These are phyloP conservation scores for Drosophila suboccidentalis DNA, from an alignment of 2,888 invertebrate genomes.

Conservation along the genomic window DNA sequence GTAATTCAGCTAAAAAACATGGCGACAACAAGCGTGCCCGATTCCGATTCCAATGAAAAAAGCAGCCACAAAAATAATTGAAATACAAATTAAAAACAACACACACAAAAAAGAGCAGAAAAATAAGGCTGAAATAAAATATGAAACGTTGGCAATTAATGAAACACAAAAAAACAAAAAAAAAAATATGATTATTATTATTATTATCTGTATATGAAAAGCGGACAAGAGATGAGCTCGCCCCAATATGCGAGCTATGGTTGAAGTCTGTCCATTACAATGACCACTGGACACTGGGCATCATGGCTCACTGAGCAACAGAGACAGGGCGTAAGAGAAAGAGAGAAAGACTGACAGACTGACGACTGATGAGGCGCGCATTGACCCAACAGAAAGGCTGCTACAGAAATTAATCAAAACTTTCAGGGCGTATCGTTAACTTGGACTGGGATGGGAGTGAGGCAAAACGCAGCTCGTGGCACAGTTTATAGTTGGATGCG, in stretches of 20 bases:
- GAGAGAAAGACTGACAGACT: neutral
- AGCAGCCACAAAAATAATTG: constrained; percentile 75
- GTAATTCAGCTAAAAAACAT: constrained; percentile 70
- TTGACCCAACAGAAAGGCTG: constrained; percentile 48
- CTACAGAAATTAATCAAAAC: constrained; percentile 61
- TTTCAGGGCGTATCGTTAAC: constrained; percentile 53
- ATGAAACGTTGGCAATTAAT: constrained; percentile 81
- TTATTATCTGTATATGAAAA: constrained; percentile 50
- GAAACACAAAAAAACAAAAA: constrained; percentile 28
- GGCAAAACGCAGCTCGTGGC: constrained; percentile 54
- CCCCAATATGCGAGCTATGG: constrained; percentile 33
- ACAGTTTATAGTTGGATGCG: constrained; percentile 27
- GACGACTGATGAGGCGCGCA: constrained; percentile 42
- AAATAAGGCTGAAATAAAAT: constrained; percentile 70
- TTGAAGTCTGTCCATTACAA: constrained; percentile 11
- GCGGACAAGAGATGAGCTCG: constrained; percentile 26
- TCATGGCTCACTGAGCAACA: constrained; percentile 52
- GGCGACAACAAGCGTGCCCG: constrained; percentile 79
- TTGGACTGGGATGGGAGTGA: constrained; percentile 11
- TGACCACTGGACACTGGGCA: constrained; percentile 45
- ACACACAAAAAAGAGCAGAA: constrained; percentile 33
- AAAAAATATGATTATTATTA: constrained; percentile 28
- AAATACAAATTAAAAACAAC: constrained; percentile 78
- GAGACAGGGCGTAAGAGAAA: constrained; percentile 2
- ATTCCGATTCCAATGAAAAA: constrained; percentile 72